Evolutionary conservation across 2,113 vertebrate genomes (phyloP), one percentile per base, ranked within the genome.

Genomic region (Podarcis muralis): DNA sequence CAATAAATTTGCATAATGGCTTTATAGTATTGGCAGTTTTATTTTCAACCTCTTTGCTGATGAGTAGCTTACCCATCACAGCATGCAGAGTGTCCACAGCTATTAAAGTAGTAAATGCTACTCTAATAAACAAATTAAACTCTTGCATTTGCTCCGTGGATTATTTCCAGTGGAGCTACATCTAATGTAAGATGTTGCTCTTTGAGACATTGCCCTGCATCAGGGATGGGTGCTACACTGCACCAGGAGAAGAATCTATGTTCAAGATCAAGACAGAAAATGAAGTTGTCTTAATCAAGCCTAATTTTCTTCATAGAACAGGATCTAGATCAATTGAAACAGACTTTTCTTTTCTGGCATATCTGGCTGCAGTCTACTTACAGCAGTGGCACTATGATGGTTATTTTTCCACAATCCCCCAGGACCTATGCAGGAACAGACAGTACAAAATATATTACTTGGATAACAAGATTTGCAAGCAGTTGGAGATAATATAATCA

Each of bases 331-430:
- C 90, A 90, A 94, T 86, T 87, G 81, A 86, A 81, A 91, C 84
- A 72, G 59, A 90, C 69, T 72, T 90, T 90, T 15, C 30, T n/a
- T 68, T 84, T 88, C 62, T 81, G 88, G 0, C 62, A 57, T 90
- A 92, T 83, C 84, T 91, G 88, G 84, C 87, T 75, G 35, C 74
- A 82, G 81, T 75, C 72, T 13, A 18, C 30, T 25, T 83, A 57
- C 3, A 91, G 69, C 85, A 74, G 16, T 65, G 32, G 32, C 18
- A 84, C 16, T 90, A 80, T 7, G 3, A 81, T 85, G 57, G 81
- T 91, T 94, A 88, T 95, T 95, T 95, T 96, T 94, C 92, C 91
- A 88, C 0, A 75, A 80, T 87, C 93, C 85, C 86, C 59, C 2
- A 85, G 88, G 85, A 85, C 76, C 87, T 87, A 5, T 23, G 76